These are phyloP conservation scores for Drosophila ochracea DNA, from an alignment of 2,888 invertebrate species.

Conservation along the genomic window DNA sequence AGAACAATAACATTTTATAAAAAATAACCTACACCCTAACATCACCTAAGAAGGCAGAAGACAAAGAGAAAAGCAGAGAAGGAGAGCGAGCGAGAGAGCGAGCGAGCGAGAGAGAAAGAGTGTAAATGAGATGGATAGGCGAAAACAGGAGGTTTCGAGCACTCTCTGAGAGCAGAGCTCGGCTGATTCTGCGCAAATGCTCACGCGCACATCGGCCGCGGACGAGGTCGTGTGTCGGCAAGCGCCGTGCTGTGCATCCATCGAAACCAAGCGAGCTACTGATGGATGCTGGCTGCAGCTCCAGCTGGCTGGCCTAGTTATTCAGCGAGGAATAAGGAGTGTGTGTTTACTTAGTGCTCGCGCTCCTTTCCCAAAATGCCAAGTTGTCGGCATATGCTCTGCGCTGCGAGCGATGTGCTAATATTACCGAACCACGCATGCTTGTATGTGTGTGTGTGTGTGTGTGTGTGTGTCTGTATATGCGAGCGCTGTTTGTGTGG, in stretches of 20 bases:
- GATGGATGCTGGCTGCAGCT: constrained; percentile 30
- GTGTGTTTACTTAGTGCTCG: constrained; percentile 69
- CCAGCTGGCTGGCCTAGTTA: constrained; percentile 57
- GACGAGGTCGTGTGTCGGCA: constrained; percentile 7
- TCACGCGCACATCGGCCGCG: constrained; percentile 28
- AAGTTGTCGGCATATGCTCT: constrained; percentile 36
- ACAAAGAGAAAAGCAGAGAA: background rate
- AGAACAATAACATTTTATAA: constrained; percentile 35
- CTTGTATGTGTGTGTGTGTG: constrained; percentile 35
- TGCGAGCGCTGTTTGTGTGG: constrained; percentile 54
- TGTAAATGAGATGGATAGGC: constrained; percentile 7
- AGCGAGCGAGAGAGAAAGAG: background rate
- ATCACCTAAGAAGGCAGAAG: background rate
- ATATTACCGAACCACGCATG: constrained; percentile 14
- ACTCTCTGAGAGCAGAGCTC: constrained; percentile 3
- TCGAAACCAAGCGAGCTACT: constrained; percentile 30
- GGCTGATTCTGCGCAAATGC: constrained; percentile 49
- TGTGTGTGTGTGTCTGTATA: constrained; percentile 12
- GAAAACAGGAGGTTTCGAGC: constrained; percentile 4
- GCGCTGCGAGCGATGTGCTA: constrained; percentile 13
- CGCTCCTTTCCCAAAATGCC: constrained; percentile 47
- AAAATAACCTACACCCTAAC: constrained; percentile 27
- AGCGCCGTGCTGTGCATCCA: constrained; percentile 37
- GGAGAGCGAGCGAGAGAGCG: background rate
- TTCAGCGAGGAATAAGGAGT: constrained; percentile 70